These are phyloP conservation scores for Jacana jacana DNA, from an alignment of 2,113 vertebrate species.

Conservation along the genomic window DNA sequence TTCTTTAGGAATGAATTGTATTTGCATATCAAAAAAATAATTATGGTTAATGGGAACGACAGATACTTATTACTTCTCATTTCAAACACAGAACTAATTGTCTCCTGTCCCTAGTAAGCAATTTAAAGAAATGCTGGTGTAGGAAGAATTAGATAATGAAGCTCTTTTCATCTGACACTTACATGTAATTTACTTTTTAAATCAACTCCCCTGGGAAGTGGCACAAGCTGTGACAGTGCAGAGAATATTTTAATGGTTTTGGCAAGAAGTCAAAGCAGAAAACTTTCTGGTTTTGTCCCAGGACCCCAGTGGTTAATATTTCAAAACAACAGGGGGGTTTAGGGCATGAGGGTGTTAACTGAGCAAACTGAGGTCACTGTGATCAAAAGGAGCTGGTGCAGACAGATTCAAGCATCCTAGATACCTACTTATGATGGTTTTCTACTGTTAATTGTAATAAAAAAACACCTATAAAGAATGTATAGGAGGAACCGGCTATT, in stretches of 20 bases:
- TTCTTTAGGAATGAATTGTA: not conserved
- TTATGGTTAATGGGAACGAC: conserved; percentile 26
- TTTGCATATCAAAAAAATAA: conserved; percentile 28
- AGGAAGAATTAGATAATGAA: conserved; percentile 71
- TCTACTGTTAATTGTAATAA: not conserved
- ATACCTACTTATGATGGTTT: not conserved
- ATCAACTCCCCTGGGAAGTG: conserved; percentile 49
- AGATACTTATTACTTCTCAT: conserved; percentile 44
- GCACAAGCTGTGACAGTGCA: conserved; percentile 58
- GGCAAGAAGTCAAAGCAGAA: conserved; percentile 59
- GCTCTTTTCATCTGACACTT: conserved; percentile 62
- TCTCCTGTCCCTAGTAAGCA: conserved; percentile 61
- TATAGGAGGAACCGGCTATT: not conserved
- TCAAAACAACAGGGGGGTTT: conserved; percentile 2
- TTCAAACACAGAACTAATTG: conserved; percentile 58
- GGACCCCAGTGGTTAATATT: conserved; percentile 19
- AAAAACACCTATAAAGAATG: not conserved
- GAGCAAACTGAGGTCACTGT: conserved; percentile 15
- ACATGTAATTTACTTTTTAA: conserved; percentile 68
- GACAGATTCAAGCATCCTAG: not conserved
- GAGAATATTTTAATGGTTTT: conserved; percentile 63
- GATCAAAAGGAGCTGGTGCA: conserved; percentile 23
- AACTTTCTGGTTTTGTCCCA: conserved; percentile 30
- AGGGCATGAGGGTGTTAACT: not conserved
- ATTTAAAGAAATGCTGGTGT: conserved; percentile 68